Conservation (phyloP, 2,888 invertebrate species). For the Macrosiphum euphorbiae region DNA sequence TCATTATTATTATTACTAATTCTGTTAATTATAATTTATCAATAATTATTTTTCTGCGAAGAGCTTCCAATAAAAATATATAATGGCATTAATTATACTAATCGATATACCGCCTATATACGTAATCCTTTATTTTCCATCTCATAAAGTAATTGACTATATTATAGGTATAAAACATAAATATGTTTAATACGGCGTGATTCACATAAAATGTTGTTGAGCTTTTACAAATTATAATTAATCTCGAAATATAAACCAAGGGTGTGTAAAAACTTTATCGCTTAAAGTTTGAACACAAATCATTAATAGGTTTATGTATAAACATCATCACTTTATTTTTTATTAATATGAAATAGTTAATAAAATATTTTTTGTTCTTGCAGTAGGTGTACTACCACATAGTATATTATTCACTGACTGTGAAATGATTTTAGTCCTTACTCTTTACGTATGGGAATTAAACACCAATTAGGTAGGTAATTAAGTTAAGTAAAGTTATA, state of each 20-base stretch:
- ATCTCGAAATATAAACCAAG: constrained; percentile 5
- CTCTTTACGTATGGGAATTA: neutral
- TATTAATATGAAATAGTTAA: neutral
- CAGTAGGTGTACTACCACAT: neutral
- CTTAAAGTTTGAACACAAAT: constrained; percentile 24
- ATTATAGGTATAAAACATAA: neutral
- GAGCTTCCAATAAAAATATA: neutral
- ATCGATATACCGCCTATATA: neutral
- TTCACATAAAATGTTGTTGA: neutral
- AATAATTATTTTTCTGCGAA: constrained; percentile 32
- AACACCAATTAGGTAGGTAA: neutral
- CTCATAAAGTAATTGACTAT: constrained; percentile 34
- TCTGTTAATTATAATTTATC: constrained; percentile 42
- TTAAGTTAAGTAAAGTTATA: neutral
- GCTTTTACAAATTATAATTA: neutral
- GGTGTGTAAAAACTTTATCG: constrained; percentile 15
- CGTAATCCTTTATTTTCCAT: neutral
- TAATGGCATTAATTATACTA: constrained; percentile 37
- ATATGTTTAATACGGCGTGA: neutral
- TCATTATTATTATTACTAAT: constrained; percentile 14
- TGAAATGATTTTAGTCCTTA: neutral
- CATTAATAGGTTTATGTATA: neutral
- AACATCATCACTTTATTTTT: neutral
- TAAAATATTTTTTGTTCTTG: neutral
- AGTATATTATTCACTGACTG: neutral